Conservation (phyloP, 2,888 invertebrate genomes). For the Urechis unicinctus region DNA sequence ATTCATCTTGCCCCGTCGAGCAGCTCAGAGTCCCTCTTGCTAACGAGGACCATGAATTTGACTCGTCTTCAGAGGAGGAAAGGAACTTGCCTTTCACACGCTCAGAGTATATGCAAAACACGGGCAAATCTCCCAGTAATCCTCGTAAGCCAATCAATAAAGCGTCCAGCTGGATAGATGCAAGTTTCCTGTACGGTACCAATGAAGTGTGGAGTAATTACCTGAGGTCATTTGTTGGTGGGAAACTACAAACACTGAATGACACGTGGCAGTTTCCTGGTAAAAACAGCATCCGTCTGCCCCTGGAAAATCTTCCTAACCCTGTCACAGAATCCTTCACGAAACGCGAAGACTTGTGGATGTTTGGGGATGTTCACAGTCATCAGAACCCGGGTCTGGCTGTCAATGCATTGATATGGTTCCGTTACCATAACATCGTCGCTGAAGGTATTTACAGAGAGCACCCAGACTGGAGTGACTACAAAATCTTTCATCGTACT, state of each 20-base stretch:
- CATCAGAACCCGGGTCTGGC: constrained; percentile 96
- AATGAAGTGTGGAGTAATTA: constrained; percentile 96
- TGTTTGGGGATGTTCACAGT: constrained; percentile 52
- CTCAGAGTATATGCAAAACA: constrained; percentile 56
- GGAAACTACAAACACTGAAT: constrained; percentile 59
- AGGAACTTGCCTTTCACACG: constrained; percentile 56
- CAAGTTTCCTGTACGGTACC: constrained; percentile 95
- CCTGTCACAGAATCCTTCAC: constrained; percentile 54
- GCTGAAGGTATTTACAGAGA: constrained; percentile 58
- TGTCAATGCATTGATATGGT: constrained; percentile 84
- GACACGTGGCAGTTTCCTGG: constrained; percentile 51
- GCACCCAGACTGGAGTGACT: constrained; percentile 84
- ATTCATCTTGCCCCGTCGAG: constrained; percentile 94
- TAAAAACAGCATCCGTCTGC: constrained; percentile 54
- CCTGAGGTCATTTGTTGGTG: constrained; percentile 80
- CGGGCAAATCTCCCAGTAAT: constrained; percentile 59
- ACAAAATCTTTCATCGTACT: constrained; percentile 86
- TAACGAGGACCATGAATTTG: constrained; percentile 48
- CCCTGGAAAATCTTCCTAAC: constrained; percentile 59
- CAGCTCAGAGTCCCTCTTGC: constrained; percentile 64
- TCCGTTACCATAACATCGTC: constrained; percentile 92
- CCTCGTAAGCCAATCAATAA: constrained; percentile 83
- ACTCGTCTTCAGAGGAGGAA: constrained; percentile 63
- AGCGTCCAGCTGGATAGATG: constrained; percentile 97
- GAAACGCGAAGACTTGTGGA: constrained; percentile 45